Evolutionary conservation across 1,140 invertebrate species (phyloP).

Genomic region (Dinothrombium tinctorium): DNA sequence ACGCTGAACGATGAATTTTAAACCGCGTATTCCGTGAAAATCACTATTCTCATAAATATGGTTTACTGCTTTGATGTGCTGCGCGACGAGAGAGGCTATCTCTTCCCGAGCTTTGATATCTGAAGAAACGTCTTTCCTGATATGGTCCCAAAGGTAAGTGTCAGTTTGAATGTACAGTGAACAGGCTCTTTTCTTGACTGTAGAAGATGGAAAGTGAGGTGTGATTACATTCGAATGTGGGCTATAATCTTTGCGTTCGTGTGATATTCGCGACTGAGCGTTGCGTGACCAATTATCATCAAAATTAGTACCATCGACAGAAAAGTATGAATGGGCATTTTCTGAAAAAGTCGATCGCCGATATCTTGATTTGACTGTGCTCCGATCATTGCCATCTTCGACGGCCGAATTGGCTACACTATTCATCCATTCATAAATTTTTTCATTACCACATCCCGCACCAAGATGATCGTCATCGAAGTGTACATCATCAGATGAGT

Average conservation of each 20-base stretch:
- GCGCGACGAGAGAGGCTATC: constrained; percentile 85
- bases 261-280: too few relatives aligned
- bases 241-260: too few relatives aligned
- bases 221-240: too few relatives aligned
- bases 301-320: too few relatives aligned
- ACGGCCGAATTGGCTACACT: constrained; percentile 60
- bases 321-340: too few relatives aligned
- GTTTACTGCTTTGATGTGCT: constrained; percentile 94
- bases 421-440: constrained; percentile 66
- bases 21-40: constrained; percentile 79
- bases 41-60: constrained; percentile 86
- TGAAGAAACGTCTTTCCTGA: constrained; percentile 31
- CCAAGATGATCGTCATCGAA: constrained; percentile 57
- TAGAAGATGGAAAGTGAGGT: too few relatives aligned
- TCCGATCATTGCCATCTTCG: too few relatives aligned
- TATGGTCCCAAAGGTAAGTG: constrained; percentile 84
- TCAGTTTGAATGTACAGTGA: constrained; percentile 84
- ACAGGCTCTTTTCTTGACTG: constrained; percentile 15
- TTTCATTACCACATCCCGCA: constrained; percentile 30
- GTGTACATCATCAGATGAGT: constrained; percentile 66
- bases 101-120: constrained; percentile 74
- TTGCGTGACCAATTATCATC: too few relatives aligned
- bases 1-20: constrained; percentile 91
- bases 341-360: too few relatives aligned
- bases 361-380: too few relatives aligned